Evolutionary conservation across 2,113 vertebrate species (phyloP).

Genomic region (Grus americana): DNA sequence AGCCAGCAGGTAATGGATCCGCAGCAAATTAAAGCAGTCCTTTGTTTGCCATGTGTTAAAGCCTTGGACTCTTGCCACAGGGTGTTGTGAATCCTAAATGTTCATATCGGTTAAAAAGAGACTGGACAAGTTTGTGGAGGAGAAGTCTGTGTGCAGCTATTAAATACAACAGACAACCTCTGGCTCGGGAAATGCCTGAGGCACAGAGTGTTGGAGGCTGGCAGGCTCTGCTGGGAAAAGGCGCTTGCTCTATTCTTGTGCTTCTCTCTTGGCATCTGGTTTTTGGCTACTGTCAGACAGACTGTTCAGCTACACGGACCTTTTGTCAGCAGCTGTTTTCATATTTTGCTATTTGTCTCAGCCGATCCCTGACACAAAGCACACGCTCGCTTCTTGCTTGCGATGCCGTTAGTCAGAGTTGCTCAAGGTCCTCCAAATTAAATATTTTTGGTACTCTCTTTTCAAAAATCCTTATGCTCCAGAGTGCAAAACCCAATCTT

Average conservation of each 20-base stretch:
- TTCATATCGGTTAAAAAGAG: neutral
- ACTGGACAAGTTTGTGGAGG: neutral
- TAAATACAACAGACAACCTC: constrained; percentile 20
- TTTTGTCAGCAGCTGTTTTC: constrained; percentile 4
- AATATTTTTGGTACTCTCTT: neutral
- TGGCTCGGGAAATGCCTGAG: constrained; percentile 28
- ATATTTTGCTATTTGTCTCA: neutral
- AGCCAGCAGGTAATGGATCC: neutral
- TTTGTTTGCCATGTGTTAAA: neutral
- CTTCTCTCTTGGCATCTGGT: neutral
- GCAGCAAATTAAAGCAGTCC: neutral
- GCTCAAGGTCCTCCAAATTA: neutral
- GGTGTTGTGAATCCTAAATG: neutral
- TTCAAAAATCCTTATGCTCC: neutral
- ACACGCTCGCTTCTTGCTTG: neutral
- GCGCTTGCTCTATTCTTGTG: neutral
- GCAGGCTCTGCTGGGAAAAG: neutral
- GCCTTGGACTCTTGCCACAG: neutral
- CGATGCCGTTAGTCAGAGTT: neutral
- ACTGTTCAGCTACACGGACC: neutral
- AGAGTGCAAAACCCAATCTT: neutral
- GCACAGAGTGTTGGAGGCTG: constrained; percentile 29
- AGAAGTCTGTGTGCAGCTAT: neutral
- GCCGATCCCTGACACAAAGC: neutral
- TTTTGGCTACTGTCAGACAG: constrained; percentile 11